Evolutionary conservation across 1,140 invertebrate genomes (phyloP).

Genomic region (Macrotrachela quadricornifera): DNA sequence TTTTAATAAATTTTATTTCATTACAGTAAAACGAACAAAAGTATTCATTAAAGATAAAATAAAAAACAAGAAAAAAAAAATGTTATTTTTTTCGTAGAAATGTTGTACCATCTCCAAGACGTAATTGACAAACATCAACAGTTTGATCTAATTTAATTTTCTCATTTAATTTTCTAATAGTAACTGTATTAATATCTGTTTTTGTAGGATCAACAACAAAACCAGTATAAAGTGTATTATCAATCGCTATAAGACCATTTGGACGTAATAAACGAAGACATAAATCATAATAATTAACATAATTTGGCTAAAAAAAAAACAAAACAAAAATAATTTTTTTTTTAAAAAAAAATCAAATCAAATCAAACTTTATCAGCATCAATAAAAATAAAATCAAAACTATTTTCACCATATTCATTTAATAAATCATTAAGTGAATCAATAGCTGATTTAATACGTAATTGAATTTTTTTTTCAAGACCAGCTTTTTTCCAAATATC

Average conservation of each 20-base stretch:
- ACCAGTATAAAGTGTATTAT: constrained; percentile 22
- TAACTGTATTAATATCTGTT: neutral
- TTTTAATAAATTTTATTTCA: too few species aligned
- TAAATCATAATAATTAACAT: constrained; percentile 28
- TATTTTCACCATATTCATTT: constrained; percentile 20
- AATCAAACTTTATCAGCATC: constrained; percentile 30
- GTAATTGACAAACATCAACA: constrained; percentile 3
- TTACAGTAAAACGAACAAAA: too few species aligned
- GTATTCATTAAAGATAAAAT: too few species aligned
- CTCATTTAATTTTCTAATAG: neutral
- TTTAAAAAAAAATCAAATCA: too few species aligned
- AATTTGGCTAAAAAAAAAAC: constrained; percentile 11
- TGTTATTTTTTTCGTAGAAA: constrained; percentile 2
- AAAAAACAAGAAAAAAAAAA: too few species aligned
- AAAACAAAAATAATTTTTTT: too few species aligned
- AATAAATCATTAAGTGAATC: constrained; percentile 20
- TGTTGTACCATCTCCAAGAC: constrained; percentile 8
- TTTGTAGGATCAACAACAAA: neutral
- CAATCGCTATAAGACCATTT: constrained; percentile 31
- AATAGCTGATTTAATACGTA: constrained; percentile 20
- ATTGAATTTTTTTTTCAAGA: constrained; percentile 20
- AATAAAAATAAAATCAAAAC: constrained; percentile 34
- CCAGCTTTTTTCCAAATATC: constrained; percentile 14
- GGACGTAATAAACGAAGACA: constrained; percentile 21
- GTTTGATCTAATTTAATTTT: neutral